phyloP scores from a whole-genome alignment of 2,113 vertebrate species.

The Bos taurus region DNA sequence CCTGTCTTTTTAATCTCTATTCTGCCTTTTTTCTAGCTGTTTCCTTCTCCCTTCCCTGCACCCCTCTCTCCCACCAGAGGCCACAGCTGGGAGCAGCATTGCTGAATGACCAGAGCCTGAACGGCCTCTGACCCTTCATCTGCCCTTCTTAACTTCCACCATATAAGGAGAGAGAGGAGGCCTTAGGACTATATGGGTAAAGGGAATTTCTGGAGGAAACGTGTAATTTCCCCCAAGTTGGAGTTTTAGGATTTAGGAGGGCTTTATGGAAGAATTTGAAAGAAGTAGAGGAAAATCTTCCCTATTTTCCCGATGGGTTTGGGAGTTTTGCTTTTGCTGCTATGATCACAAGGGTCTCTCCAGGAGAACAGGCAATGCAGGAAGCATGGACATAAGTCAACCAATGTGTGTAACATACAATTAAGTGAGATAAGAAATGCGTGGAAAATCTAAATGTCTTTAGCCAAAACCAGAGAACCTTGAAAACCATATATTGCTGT shows the following conservation, averaged over 20 bases:
- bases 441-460: background rate
- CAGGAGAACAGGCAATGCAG: background rate
- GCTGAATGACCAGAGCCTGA: background rate
- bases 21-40: background rate
- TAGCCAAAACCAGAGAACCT: background rate
- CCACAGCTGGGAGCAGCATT: fast-evolving
- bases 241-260: background rate
- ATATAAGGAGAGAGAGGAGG: background rate
- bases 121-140: background rate
- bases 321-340: background rate
- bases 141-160: background rate
- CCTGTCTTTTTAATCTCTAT: background rate
- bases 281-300: background rate
- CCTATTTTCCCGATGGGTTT: background rate
- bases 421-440: background rate
- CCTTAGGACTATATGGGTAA: background rate
- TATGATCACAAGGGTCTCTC: background rate
- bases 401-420: background rate
- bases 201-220: background rate
- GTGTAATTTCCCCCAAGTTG: background rate
- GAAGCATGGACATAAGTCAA: background rate
- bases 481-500: background rate
- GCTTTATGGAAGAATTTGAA: background rate
- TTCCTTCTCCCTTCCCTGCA: background rate
- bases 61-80: background rate